Conservation (phyloP, 2,113 vertebrate genomes). For the Notothenia rossii region DNA sequence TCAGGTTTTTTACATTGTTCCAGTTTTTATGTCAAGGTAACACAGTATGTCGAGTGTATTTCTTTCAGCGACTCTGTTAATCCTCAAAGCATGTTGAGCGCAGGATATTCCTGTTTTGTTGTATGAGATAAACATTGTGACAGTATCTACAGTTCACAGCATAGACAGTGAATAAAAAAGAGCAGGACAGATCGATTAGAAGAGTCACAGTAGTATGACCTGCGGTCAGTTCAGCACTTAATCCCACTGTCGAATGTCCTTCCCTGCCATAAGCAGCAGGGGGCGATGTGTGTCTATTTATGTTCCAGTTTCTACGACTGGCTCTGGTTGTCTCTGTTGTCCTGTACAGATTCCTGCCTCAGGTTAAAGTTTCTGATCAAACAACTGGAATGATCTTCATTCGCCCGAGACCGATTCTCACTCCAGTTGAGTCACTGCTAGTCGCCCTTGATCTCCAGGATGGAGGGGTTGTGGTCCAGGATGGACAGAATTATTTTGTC, state of each 20-base stretch:
- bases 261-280: constrained; percentile 67
- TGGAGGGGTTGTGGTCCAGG: constrained; percentile 97
- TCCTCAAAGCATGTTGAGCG: constrained; percentile 20
- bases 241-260: constrained; percentile 2
- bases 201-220: constrained; percentile 41
- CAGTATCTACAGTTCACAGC: constrained; percentile 36
- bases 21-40: constrained; percentile 43
- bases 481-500: constrained; percentile 98
- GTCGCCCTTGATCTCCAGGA: constrained; percentile 94
- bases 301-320: constrained; percentile 25
- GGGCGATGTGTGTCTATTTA: constrained; percentile 60
- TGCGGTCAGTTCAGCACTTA: constrained; percentile 52
- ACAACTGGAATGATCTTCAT: constrained; percentile 52
- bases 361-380: constrained; percentile 4
- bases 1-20: constrained; percentile 31
- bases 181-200: constrained; percentile 9
- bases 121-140: constrained; percentile 20
- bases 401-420: constrained; percentile 23
- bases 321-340: constrained; percentile 48
- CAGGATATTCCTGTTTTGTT: constrained; percentile 33
- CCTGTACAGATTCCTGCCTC: constrained; percentile 12
- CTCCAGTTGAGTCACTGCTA: constrained; percentile 76
- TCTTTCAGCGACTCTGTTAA: constrained; percentile 5
- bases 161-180: constrained; percentile 38
- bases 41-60: constrained; percentile 48